Percentiles rank a stretch among this genome's conserved stretches.
phyloP scores from a whole-genome alignment of 2,888 invertebrate species.

The Lordiphosa fenestrarum region DNA sequence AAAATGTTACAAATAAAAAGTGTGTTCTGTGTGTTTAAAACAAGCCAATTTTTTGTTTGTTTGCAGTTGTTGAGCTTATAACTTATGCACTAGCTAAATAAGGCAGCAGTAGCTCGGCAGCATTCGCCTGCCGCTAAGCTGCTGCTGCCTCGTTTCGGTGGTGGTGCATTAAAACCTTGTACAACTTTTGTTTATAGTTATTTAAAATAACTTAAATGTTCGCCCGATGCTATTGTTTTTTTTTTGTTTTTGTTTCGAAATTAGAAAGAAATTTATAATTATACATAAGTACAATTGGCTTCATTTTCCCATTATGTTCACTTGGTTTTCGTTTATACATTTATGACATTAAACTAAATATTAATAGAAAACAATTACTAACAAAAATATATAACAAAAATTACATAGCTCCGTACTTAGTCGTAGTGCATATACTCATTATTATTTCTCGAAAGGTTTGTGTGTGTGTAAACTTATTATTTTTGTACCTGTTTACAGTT shows the following conservation, averaged over 20 bases:
- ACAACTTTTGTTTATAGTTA: constrained; percentile 65
- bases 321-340: constrained; percentile 28
- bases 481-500: constrained; percentile 40
- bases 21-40: constrained; percentile 19
- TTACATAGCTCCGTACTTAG: constrained; percentile 53
- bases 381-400: constrained; percentile 77
- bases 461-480: constrained; percentile 15
- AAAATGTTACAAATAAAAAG: constrained; percentile 51
- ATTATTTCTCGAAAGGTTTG: constrained; percentile 10
- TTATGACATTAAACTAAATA: constrained; percentile 60
- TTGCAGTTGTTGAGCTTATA: constrained; percentile 6
- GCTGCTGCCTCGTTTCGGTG: neutral
- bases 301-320: constrained; percentile 32
- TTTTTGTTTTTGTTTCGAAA: neutral
- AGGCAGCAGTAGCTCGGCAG: too few relatives aligned
- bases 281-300: constrained; percentile 68
- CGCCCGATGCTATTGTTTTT: constrained; percentile 8
- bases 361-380: constrained; percentile 75
- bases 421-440: constrained; percentile 59
- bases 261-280: neutral
- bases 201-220: constrained; percentile 71
- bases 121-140: too few relatives aligned
- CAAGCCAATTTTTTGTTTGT: constrained; percentile 38
- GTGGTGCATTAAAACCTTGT: constrained; percentile 15
- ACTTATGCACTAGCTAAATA: neutral